These are phyloP conservation scores for Plecotus auritus DNA, from an alignment of 2,113 vertebrate species.

Conservation along the genomic window DNA sequence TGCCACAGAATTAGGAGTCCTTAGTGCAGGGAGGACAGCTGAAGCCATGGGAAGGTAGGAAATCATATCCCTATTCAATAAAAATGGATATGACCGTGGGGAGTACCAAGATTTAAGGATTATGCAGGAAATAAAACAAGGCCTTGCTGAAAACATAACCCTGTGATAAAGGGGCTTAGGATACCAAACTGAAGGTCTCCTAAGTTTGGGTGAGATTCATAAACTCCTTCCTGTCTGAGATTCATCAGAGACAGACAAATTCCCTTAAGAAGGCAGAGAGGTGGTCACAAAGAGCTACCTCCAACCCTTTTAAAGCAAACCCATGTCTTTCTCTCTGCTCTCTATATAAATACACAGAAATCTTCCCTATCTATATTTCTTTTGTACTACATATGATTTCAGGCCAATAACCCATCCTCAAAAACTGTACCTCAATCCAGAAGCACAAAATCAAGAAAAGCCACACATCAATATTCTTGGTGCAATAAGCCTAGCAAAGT, in stretches of 20 bases:
- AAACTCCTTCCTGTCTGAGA: neutral
- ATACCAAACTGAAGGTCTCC: neutral
- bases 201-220: neutral
- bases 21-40: neutral
- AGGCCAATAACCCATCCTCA: neutral
- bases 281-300: neutral
- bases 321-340: neutral
- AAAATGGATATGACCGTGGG: neutral
- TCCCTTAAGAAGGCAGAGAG: neutral
- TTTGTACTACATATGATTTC: neutral
- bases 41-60: neutral
- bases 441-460: conserved; percentile 25
- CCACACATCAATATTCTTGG: neutral
- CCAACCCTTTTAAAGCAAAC: neutral
- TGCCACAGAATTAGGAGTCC: neutral
- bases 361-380: neutral
- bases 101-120: neutral
- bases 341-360: neutral
- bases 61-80: neutral
- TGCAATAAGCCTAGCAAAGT: neutral
- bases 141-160: neutral
- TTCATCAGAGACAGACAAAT: neutral
- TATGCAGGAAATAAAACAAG: neutral
- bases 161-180: neutral
- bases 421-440: neutral